phyloP scores from a whole-genome alignment of 2,113 vertebrate genomes.

The Silurus glanis region DNA sequence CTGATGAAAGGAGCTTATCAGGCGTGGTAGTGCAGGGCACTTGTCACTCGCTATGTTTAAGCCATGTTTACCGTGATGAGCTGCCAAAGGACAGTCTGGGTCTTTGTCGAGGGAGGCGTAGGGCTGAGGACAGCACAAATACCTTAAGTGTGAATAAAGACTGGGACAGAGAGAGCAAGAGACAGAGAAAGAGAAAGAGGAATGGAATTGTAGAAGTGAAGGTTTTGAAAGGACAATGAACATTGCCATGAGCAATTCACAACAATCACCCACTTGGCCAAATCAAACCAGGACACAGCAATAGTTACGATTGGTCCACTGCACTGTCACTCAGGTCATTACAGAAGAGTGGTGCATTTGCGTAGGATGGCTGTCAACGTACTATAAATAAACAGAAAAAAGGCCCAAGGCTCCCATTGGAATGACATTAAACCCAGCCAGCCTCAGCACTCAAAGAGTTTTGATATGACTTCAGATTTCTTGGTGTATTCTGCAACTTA shows the following conservation, averaged over 20 bases:
- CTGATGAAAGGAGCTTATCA: constrained; percentile 40
- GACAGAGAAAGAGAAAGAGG: constrained; percentile 11
- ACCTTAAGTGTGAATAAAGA: constrained; percentile 31
- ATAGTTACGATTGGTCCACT: constrained; percentile 53
- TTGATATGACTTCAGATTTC: constrained; percentile 66
- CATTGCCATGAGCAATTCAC: constrained; percentile 58
- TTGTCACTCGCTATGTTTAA: constrained; percentile 47
- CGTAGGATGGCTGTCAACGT: constrained; percentile 47
- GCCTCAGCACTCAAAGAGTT: constrained; percentile 65
- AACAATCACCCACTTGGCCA: constrained; percentile 61
- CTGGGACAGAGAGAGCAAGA: constrained; percentile 32
- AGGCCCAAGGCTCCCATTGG: constrained; percentile 64
- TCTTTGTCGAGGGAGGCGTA: constrained; percentile 54
- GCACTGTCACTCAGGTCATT: constrained; percentile 55
- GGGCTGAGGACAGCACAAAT: constrained; percentile 43
- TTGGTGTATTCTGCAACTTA: constrained; percentile 61
- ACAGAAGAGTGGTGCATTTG: constrained; percentile 48
- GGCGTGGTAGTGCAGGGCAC: constrained; percentile 48
- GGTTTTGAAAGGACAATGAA: constrained; percentile 34
- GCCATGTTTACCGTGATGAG: constrained; percentile 36
- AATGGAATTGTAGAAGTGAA: constrained; percentile 32
- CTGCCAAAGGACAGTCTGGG: constrained; percentile 17
- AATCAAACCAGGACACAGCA: constrained; percentile 58
- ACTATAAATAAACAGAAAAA: constrained; percentile 71
- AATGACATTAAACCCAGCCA: constrained; percentile 76